Percentiles rank a stretch among this genome's conserved stretches.
Conservation (phyloP, 2,888 invertebrate species). For the Hypena proboscidalis region DNA sequence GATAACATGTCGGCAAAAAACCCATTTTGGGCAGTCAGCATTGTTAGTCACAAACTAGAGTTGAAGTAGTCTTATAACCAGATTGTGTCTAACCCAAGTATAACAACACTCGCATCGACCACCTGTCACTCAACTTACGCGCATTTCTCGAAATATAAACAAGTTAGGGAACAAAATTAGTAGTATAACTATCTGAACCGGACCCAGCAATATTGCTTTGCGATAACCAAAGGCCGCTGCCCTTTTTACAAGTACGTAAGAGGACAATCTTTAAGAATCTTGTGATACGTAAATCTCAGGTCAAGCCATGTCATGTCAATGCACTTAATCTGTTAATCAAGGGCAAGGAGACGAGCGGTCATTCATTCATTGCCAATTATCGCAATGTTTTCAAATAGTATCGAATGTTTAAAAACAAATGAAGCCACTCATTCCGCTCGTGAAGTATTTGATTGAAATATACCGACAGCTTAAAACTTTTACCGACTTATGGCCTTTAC, state of each 20-base stretch:
- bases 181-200: no score
- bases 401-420: background rate
- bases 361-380: constrained; percentile 31
- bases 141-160: no score
- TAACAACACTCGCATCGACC: no score
- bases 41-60: no score
- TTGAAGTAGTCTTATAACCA: no score
- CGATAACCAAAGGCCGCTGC: background rate
- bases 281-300: background rate
- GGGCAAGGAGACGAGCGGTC: constrained; percentile 29
- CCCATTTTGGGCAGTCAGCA: no score
- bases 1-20: no score
- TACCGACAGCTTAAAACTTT: no score
- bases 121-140: no score
- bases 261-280: background rate
- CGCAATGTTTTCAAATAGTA: constrained; percentile 18
- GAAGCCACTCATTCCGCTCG: background rate
- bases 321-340: constrained; percentile 17
- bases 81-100: no score
- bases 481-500: no score
- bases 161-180: no score
- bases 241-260: background rate
- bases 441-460: background rate
- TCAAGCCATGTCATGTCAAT: background rate
- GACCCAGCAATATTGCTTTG: background rate